phyloP scores from a whole-genome alignment of 2,888 invertebrate genomes.

The Arge pagana region DNA sequence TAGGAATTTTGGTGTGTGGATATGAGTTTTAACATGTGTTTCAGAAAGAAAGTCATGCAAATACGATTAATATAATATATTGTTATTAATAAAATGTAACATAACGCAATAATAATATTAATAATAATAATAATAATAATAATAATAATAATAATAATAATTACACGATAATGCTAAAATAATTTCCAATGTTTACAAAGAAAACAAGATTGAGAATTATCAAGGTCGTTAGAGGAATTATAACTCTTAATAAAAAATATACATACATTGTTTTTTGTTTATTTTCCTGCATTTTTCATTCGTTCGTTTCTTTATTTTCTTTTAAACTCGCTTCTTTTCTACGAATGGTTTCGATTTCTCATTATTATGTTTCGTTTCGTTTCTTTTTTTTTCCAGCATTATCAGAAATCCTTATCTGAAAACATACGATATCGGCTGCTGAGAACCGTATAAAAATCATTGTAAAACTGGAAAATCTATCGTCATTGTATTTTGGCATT shows the following conservation, averaged over 20 bases:
- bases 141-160: conserved; percentile 53
- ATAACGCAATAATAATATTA: conserved; percentile 54
- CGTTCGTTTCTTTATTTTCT: neutral
- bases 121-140: conserved; percentile 32
- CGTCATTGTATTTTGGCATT: too few species aligned
- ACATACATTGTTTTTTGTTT: conserved; percentile 4
- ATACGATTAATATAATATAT: conserved; percentile 55
- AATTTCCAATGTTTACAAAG: conserved; percentile 43
- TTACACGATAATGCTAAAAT: conserved; percentile 14
- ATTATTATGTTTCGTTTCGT: too few species aligned
- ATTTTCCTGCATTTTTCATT: neutral
- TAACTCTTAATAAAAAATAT: conserved; percentile 21
- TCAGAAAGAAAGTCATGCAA: conserved; percentile 33
- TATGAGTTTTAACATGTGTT: neutral
- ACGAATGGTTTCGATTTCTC: too few species aligned
- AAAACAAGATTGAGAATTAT: conserved; percentile 13
- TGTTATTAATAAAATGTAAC: conserved; percentile 57
- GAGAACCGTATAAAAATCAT: too few species aligned
- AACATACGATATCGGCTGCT: too few species aligned
- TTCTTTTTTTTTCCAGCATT: neutral
- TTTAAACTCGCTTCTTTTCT: neutral
- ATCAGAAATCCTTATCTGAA: neutral
- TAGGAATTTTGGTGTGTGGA: conserved; percentile 15
- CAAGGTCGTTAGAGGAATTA: conserved; percentile 12
- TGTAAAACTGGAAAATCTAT: too few species aligned